Percentiles rank a stretch among this genome's conserved stretches.
These are phyloP conservation scores for Nomada goodeniana DNA, from an alignment of 2,888 invertebrate genomes.

Conservation along the genomic window DNA sequence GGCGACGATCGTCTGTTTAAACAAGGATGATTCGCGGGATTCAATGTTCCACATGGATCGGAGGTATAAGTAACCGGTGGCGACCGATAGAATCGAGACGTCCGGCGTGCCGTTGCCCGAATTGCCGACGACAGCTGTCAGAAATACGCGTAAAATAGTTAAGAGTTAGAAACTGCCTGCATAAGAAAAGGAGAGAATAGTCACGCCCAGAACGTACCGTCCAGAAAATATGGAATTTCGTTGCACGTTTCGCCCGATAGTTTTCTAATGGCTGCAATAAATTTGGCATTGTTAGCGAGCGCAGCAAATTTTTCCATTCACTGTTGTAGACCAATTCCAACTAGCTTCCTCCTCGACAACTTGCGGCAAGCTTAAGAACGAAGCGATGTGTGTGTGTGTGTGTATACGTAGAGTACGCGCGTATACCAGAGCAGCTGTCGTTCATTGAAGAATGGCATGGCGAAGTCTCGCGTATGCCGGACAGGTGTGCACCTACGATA, in stretches of 20 bases:
- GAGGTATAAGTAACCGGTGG: background rate
- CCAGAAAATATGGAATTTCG: slow-evolving; percentile 63
- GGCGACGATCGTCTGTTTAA: no score
- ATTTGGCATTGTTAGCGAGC: slow-evolving; percentile 21
- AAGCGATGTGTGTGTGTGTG: slow-evolving; percentile 4
- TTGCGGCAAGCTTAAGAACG: slow-evolving; percentile 51
- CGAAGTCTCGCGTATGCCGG: slow-evolving; percentile 38
- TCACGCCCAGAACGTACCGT: slow-evolving; percentile 68
- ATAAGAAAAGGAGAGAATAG: slow-evolving; percentile 48
- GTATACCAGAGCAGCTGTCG: slow-evolving; percentile 60
- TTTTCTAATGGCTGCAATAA: slow-evolving; percentile 52
- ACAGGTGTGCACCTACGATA: slow-evolving; percentile 48
- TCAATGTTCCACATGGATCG: background rate
- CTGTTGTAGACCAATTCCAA: slow-evolving; percentile 47
- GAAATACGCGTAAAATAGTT: slow-evolving; percentile 30
- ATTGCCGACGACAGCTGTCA: slow-evolving; percentile 59
- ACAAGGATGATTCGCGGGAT: no score
- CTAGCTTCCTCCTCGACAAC: slow-evolving; percentile 51
- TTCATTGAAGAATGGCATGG: slow-evolving; percentile 34
- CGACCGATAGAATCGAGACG: slow-evolving; percentile 1
- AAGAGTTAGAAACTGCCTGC: slow-evolving; percentile 42
- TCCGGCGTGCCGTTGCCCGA: slow-evolving; percentile 41
- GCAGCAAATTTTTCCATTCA: slow-evolving; percentile 34
- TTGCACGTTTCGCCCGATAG: slow-evolving; percentile 46
- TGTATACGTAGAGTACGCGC: slow-evolving; percentile 4